Base-by-base conservation (phyloP, 1,140 invertebrate species). In the Drosophila rufa region DNA sequence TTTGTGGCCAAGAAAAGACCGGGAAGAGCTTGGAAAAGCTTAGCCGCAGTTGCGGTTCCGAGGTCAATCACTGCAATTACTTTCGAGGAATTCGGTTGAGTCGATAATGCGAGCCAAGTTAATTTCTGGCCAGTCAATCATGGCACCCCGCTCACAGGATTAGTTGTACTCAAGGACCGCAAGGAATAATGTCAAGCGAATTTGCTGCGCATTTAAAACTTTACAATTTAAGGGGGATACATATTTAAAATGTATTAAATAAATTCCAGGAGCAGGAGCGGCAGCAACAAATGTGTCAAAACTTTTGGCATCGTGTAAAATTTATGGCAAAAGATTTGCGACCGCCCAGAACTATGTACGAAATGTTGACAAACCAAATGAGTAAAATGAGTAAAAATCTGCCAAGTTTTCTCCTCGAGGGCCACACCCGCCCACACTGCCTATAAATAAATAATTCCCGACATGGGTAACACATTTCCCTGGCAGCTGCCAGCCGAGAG, bases 321-420 rank as follows among this genome's bases (percentile, higher is more conserved):
- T 85, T 86, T 86, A 85, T 85, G 82, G 69, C 68, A 22, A 61
- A 69, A 67, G 79, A 87, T 71, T 82, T 74, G 56, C 64, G 43
- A 47, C 79, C 47, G 53, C 58, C 45, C 47, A 45, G 50, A 82
- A 66, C 50, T 66, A 80, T 80, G 80, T 83, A 62, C 45, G 74
- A 86, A 89, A 87, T 83, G 85, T 86, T 86, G 84, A 86, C 83
- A 89, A 80, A 76, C 69, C 83, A 76, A 87, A 86, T 86, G 83
- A 82, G 80, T 59, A 66, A 73, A 82, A 81, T 82, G 74, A 82
- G 82, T 57, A 71, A 64, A 81, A 81, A 71, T 85, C 77, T 85
- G 82, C 62, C 76, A 80, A 89, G 76, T 89, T 86, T 65, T 27
- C 33, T 2, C 1, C 53, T 40, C 33, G 11, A 40, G 36, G 19